phyloP scores from a whole-genome alignment of 2,888 invertebrate species.

The Agonopterix arenella region DNA sequence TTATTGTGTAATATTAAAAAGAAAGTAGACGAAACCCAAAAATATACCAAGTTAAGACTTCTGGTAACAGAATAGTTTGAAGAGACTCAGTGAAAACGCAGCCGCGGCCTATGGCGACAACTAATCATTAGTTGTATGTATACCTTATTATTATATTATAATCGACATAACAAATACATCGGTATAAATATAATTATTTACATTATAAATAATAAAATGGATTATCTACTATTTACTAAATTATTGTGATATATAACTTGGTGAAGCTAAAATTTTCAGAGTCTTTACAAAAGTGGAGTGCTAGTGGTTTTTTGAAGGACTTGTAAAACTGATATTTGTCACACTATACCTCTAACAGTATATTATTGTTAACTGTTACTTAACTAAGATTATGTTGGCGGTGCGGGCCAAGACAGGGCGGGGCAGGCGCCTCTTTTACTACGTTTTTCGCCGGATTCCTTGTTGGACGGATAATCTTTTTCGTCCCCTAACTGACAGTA shows the following conservation, averaged over 20 bases:
- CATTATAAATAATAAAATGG: slow-evolving; percentile 1
- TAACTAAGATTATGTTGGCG: slow-evolving; percentile 26
- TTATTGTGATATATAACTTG: slow-evolving; percentile 61
- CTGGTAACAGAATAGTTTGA: no score
- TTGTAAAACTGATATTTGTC: slow-evolving; percentile 24
- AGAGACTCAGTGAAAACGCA: no score
- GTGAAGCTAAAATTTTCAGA: slow-evolving; percentile 56
- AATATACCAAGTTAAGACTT: no score
- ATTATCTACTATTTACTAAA: slow-evolving; percentile 33
- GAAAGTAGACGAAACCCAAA: no score
- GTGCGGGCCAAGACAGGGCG: slow-evolving; percentile 6
- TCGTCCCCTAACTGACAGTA: no score
- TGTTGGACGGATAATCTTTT: no score
- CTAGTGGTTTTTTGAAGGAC: slow-evolving; percentile 53
- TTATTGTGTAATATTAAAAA: no score
- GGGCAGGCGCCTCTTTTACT: not conserved
- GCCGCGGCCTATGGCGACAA: no score
- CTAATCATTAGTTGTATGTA: no score
- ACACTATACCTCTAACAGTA: slow-evolving; percentile 59
- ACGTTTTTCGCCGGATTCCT: no score
- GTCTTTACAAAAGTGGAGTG: slow-evolving; percentile 58
- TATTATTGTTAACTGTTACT: slow-evolving; percentile 67
- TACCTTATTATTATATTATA: no score
- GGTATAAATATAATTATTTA: not conserved
- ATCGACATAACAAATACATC: no score